These are phyloP conservation scores for Spilogale gracilis DNA, from an alignment of 2,113 vertebrate species.

Conservation along the genomic window DNA sequence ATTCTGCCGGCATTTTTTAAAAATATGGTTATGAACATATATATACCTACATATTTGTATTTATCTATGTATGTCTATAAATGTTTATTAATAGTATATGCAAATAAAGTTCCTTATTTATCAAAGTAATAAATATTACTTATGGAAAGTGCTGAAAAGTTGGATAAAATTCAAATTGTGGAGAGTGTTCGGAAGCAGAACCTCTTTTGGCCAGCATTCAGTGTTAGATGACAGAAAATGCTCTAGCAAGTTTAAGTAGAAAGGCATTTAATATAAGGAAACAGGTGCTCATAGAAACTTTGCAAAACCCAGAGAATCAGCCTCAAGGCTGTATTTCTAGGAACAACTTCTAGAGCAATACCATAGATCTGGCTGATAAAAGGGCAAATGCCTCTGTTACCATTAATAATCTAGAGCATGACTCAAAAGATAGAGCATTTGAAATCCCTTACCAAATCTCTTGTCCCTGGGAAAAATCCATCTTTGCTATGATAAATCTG, in stretches of 20 bases:
- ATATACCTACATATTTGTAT: not conserved
- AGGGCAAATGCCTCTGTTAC: not conserved
- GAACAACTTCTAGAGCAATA: not conserved
- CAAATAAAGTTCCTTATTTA: not conserved
- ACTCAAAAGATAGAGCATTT: not conserved
- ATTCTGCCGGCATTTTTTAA: not conserved
- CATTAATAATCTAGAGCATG: not conserved
- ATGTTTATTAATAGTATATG: not conserved
- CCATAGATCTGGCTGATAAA: not conserved
- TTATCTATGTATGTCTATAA: not conserved
- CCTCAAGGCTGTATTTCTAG: not conserved
- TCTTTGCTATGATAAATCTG: not conserved
- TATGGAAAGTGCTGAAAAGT: not conserved
- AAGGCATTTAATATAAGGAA: not conserved
- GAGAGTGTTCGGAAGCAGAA: not conserved
- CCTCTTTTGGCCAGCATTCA: not conserved
- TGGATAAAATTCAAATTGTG: not conserved
- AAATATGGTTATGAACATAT: not conserved
- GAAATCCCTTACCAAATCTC: not conserved
- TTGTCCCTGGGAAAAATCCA: not conserved
- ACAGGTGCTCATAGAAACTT: not conserved
- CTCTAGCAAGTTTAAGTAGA: conserved; percentile 1
- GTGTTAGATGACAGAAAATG: not conserved
- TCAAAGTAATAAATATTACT: not conserved
- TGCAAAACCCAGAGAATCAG: not conserved